These are phyloP conservation scores for Eubasilissa splendida DNA, from an alignment of 2,888 invertebrate species.

Conservation along the genomic window DNA sequence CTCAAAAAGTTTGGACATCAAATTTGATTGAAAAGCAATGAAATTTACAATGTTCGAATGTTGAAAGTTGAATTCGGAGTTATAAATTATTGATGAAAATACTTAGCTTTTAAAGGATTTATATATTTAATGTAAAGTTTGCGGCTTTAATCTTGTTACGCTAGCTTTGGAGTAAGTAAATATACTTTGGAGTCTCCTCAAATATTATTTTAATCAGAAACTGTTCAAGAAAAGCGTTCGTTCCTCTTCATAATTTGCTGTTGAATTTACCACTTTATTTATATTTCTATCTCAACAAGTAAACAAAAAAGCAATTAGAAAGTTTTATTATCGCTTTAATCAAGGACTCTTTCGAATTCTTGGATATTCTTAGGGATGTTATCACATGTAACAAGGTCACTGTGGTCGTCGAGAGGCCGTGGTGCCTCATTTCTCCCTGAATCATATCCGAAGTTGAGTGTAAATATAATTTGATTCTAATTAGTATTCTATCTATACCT, in stretches of 20 bases:
- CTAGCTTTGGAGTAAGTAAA: constrained; percentile 40
- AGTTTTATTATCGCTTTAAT: background rate
- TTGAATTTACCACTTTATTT: background rate
- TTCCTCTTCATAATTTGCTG: constrained; percentile 18
- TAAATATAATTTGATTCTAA: too few relatives aligned
- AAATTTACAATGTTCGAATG: constrained; percentile 30
- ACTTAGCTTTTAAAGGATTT: constrained; percentile 43
- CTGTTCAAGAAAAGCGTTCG: constrained; percentile 17
- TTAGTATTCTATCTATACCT: too few relatives aligned
- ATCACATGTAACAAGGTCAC: too few relatives aligned
- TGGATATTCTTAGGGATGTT: too few relatives aligned
- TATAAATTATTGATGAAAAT: constrained; percentile 48
- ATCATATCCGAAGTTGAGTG: too few relatives aligned
- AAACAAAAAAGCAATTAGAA: constrained; percentile 37
- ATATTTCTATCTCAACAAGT: constrained; percentile 25
- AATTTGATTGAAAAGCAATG: constrained; percentile 13
- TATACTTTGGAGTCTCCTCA: constrained; percentile 42
- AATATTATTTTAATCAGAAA: constrained; percentile 50
- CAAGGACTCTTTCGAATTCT: too few relatives aligned
- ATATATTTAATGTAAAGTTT: constrained; percentile 41
- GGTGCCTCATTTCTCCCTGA: too few relatives aligned
- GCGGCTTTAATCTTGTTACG: constrained; percentile 45
- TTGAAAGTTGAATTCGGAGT: constrained; percentile 38
- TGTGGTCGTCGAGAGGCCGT: too few relatives aligned
- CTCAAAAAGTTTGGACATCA: background rate